These are phyloP conservation scores for Cephalopterus ornatus DNA, from an alignment of 2,113 vertebrate genomes.

Conservation along the genomic window DNA sequence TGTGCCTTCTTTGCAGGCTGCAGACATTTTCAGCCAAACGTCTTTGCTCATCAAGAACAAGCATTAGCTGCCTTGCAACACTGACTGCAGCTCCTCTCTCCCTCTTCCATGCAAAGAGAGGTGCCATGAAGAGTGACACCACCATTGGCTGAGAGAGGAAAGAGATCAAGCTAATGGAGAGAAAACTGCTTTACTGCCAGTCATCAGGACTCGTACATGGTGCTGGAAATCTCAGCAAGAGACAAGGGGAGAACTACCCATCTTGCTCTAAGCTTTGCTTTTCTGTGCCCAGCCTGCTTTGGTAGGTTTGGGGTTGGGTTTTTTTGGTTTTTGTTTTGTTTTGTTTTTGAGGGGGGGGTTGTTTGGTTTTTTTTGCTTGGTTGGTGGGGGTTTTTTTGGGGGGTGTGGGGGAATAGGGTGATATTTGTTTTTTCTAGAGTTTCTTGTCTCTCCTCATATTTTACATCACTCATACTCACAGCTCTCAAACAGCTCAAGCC, in stretches of 20 bases:
- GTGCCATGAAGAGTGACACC: background rate
- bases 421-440: background rate
- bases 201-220: background rate
- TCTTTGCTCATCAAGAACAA: background rate
- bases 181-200: background rate
- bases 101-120: background rate
- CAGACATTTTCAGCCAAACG: background rate
- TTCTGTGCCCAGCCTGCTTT: background rate
- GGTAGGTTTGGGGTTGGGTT: background rate
- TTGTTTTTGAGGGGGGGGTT: background rate
- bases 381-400: rapidly evolving
- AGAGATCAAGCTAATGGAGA: background rate
- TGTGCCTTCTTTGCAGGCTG: background rate
- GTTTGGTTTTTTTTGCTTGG: background rate
- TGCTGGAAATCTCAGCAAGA: background rate
- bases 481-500: background rate
- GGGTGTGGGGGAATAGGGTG: too few relatives aligned
- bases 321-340: too few relatives aligned
- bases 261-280: background rate
- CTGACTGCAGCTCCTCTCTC: background rate
- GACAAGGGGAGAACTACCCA: background rate
- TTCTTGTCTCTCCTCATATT: background rate
- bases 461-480: background rate
- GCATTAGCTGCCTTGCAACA: background rate
- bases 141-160: background rate